phyloP scores from a whole-genome alignment of 92 coral and sea anemone species.

The Epizoanthus illoricatus region DNA sequence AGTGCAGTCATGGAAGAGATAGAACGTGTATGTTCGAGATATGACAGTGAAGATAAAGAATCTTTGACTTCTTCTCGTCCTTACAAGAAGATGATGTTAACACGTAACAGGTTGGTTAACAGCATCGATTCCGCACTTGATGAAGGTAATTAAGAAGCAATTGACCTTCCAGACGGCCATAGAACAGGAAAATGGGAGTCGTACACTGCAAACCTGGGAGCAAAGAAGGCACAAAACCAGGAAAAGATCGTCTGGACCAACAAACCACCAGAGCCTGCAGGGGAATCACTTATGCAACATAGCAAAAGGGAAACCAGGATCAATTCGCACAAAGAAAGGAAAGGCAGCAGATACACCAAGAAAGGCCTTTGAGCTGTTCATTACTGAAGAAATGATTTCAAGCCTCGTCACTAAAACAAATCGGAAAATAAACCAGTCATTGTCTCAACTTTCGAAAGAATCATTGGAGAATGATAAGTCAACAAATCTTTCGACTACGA shows the following conservation, averaged over 20 bases:
- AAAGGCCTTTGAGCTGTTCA: conserved; percentile 24
- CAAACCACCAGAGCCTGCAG: neutral
- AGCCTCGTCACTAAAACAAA: neutral
- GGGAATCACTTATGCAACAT: neutral
- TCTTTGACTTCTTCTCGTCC: neutral
- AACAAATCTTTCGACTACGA: neutral
- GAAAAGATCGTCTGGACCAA: neutral
- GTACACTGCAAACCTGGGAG: neutral
- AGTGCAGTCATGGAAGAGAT: too few relatives aligned
- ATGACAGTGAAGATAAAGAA: neutral
- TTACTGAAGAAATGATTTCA: conserved; percentile 12
- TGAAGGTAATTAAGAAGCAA: neutral
- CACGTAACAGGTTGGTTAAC: neutral
- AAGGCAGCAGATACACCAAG: conserved; percentile 8
- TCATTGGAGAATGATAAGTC: neutral
- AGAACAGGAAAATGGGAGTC: neutral
- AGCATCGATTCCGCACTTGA: conserved; percentile 9
- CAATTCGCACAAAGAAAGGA: neutral
- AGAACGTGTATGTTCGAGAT: too few relatives aligned
- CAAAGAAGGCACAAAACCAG: neutral
- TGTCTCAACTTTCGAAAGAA: neutral
- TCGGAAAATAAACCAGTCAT: neutral
- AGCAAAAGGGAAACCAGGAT: neutral
- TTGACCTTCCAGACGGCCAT: neutral
- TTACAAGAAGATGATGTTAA: neutral